Base-by-base conservation (phyloP, 2,113 vertebrate species). In the Terrapene triunguis region DNA sequence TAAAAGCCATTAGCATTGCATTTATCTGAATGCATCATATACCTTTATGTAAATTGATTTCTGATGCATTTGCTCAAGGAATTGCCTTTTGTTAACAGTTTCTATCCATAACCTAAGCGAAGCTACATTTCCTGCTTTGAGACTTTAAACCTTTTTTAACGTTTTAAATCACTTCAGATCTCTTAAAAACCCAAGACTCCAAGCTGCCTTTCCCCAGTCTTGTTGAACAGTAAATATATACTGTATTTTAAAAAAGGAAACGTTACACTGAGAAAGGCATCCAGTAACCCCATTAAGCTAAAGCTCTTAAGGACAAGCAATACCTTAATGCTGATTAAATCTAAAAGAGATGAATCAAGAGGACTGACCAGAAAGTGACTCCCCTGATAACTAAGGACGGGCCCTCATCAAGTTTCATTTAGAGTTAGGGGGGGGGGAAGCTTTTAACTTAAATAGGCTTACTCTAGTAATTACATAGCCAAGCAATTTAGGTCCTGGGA, bases 271-370 rank as follows among this genome's bases (percentile, higher is more conserved):
- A 99, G 98, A 99, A 99, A 99, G 99, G 98, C 99, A 99, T 99
- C 99, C 99, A 99, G 98, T 99, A 99, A 99, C 98, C 99, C 99
- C 99, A 99, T 99, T 99, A 99, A 96, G 99, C 98, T 98, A 98
- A 99, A 99, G 99, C 99, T 99, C 99, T 99, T 99, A 99, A 99
- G 98, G 99, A 99, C 99, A 99, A 99, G 99, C 99, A 99, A 99
- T 99, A 99, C 99, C 99, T 99, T 98, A 98, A 99, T 99, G 99
- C 99, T 99, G 99, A 99, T 99, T 99, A 99, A 98, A 99, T 99
- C 99, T 99, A 99, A 99, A 98, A 98, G 98, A 99, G 99, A 99
- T 99, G 99, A 99, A 99, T 99, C 99, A 98, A 98, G 98, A 99
- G 98, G 98, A 98, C 98, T 98, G 98, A 99, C 98, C 99, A 99